These are phyloP conservation scores for Drosophila pseudotalamancana DNA, from an alignment of 2,888 invertebrate genomes.

Conservation along the genomic window DNA sequence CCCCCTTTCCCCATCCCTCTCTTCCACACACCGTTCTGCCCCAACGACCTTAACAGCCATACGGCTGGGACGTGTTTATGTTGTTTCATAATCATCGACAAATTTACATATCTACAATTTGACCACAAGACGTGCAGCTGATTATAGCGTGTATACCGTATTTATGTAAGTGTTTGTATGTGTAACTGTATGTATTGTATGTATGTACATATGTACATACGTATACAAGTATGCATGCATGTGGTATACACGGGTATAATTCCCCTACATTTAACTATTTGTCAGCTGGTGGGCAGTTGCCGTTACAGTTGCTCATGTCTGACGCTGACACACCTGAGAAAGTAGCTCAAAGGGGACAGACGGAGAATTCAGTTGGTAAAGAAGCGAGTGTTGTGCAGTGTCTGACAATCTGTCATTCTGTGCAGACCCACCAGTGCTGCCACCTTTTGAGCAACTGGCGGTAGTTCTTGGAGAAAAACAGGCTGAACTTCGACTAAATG, in stretches of 20 bases:
- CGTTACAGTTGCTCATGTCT: conserved; percentile 22
- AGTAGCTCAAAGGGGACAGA: conserved; percentile 49
- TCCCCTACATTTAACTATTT: conserved; percentile 34
- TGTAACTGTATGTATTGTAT: neutral
- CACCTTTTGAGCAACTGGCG: neutral
- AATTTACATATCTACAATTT: conserved; percentile 59
- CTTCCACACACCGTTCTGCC: neutral
- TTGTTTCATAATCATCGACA: conserved; percentile 71
- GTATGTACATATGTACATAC: neutral
- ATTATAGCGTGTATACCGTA: conserved; percentile 32
- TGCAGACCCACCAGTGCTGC: neutral
- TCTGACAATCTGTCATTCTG: conserved; percentile 3
- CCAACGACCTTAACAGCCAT: conserved; percentile 27
- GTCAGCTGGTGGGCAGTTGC: conserved; percentile 39
- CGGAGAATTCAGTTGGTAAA: neutral
- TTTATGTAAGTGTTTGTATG: neutral
- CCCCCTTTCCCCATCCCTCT: neutral
- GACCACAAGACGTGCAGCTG: conserved; percentile 59
- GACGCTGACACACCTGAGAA: conserved; percentile 63
- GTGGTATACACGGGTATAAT: too few species aligned
- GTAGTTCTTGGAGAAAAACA: neutral
- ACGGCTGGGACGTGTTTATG: conserved; percentile 54
- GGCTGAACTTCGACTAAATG: neutral
- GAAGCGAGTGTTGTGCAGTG: neutral
- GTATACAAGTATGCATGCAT: neutral